Evolutionary conservation across 2,797 vertebrate species (phyloP).

Genomic region (Sciaenops ocellatus): DNA sequence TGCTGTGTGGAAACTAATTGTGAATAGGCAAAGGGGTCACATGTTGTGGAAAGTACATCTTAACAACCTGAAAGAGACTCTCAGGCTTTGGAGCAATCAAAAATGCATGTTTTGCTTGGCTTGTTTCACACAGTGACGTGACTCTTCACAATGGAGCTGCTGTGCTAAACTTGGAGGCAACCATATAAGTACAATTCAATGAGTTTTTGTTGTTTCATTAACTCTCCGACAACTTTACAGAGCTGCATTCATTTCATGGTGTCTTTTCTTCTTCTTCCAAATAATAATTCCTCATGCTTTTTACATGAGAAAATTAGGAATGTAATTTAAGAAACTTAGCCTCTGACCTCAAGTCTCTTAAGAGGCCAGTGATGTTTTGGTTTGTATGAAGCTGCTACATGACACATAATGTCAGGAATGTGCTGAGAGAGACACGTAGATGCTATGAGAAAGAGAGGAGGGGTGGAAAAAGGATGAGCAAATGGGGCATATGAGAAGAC

Average conservation of each 20-base stretch:
- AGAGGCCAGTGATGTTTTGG: conserved; percentile 64
- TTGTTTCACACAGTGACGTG: conserved; percentile 58
- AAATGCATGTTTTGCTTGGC: conserved; percentile 64
- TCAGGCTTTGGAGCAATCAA: conserved; percentile 36
- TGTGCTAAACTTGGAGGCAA: conserved; percentile 65
- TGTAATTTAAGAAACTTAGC: conserved; percentile 28
- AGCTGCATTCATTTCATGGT: conserved; percentile 20
- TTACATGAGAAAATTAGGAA: conserved; percentile 2
- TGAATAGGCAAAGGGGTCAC: conserved; percentile 20
- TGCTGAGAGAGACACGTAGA: conserved; percentile 75
- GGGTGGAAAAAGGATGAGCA: conserved; percentile 27
- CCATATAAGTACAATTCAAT: conserved; percentile 64
- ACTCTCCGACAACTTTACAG: conserved; percentile 9
- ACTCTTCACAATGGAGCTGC: conserved; percentile 62
- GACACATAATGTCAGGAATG: conserved; percentile 76
- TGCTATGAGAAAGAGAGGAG: conserved; percentile 61
- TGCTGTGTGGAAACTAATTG: conserved; percentile 22
- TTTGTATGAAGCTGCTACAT: conserved; percentile 74
- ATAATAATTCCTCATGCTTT: conserved; percentile 33
- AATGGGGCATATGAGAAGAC: conserved; percentile 37
- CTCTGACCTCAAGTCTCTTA: conserved; percentile 37
- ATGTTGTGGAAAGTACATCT: conserved; percentile 48
- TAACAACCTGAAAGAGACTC: conserved; percentile 47
- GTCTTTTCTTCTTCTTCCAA: conserved; percentile 1
- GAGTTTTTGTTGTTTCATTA: conserved; percentile 43